Conservation (phyloP, 2,888 invertebrate species). For the Notocelia uddmanniana region DNA sequence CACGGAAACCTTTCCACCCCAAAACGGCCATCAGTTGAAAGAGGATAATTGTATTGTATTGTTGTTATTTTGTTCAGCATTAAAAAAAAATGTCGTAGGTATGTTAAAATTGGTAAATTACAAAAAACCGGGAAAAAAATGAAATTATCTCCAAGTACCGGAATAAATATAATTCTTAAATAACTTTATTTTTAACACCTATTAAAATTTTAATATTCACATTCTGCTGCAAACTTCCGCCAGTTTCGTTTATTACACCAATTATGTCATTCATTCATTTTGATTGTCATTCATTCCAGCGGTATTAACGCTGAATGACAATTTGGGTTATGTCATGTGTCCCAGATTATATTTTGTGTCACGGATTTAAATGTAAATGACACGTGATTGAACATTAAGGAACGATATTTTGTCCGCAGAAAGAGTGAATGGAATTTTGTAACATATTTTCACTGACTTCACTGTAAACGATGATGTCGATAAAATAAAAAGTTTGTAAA, state of each 20-base stretch:
- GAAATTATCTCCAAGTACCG: background rate
- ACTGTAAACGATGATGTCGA: too few relatives aligned
- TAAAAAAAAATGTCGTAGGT: too few relatives aligned
- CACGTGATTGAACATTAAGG: slow-evolving; percentile 3
- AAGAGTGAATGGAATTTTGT: background rate
- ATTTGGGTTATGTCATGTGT: slow-evolving; percentile 26
- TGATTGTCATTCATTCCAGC: slow-evolving; percentile 39
- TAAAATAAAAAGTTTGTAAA: too few relatives aligned
- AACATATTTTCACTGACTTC: background rate
- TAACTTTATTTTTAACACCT: background rate
- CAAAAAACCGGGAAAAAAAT: background rate
- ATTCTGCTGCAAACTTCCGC: slow-evolving; percentile 6
- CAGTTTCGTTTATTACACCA: slow-evolving; percentile 51
- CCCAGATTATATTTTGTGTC: slow-evolving; percentile 27
- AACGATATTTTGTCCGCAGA: slow-evolving; percentile 2
- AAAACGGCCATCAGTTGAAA: too few relatives aligned
- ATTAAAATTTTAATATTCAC: slow-evolving; percentile 2
- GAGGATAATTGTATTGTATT: too few relatives aligned
- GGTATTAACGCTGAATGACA: slow-evolving; percentile 33
- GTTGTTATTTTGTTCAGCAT: background rate
- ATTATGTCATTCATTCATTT: slow-evolving; percentile 52
- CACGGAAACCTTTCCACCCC: too few relatives aligned
- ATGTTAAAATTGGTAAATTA: background rate
- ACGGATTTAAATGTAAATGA: slow-evolving; percentile 28
- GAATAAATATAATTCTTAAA: slow-evolving; percentile 1